phyloP scores from a whole-genome alignment of 2,797 vertebrate genomes.

The Siniperca undulata region DNA sequence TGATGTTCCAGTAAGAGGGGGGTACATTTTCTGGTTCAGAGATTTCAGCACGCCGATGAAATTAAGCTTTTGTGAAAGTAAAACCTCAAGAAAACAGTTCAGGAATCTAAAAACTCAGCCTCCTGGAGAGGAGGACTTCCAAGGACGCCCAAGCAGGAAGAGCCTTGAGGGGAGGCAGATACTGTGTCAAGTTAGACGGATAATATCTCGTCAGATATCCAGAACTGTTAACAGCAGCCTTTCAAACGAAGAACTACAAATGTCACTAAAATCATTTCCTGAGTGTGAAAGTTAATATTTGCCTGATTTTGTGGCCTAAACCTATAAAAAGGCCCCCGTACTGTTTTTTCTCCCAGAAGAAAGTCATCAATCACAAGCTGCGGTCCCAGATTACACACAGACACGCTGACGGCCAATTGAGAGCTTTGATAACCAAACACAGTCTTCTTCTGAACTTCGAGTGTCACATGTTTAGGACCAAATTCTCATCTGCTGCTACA shows the following conservation, averaged over 20 bases:
- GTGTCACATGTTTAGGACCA: too few relatives aligned
- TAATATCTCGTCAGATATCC: background rate
- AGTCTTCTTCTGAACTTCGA: too few relatives aligned
- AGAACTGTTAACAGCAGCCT: background rate
- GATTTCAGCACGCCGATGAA: slow-evolving; percentile 1
- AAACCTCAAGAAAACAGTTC: background rate
- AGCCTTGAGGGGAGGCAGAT: background rate
- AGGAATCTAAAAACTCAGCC: background rate
- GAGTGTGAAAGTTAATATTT: background rate
- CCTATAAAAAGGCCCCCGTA: too few relatives aligned
- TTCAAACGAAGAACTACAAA: background rate
- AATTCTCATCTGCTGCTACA: too few relatives aligned
- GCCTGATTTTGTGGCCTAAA: too few relatives aligned
- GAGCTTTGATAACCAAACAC: too few relatives aligned
- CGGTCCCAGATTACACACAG: too few relatives aligned
- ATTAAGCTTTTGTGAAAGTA: slow-evolving; percentile 8
- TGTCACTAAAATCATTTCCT: too few relatives aligned
- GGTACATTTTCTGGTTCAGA: slow-evolving; percentile 9
- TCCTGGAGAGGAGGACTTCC: background rate
- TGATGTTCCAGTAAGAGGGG: background rate
- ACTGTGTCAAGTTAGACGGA: background rate
- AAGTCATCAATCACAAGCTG: too few relatives aligned
- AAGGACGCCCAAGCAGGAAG: background rate
- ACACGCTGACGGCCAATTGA: too few relatives aligned
- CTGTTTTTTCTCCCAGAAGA: too few relatives aligned